These are phyloP conservation scores for Larimichthys crocea DNA, from an alignment of 2,113 vertebrate species.

Conservation along the genomic window DNA sequence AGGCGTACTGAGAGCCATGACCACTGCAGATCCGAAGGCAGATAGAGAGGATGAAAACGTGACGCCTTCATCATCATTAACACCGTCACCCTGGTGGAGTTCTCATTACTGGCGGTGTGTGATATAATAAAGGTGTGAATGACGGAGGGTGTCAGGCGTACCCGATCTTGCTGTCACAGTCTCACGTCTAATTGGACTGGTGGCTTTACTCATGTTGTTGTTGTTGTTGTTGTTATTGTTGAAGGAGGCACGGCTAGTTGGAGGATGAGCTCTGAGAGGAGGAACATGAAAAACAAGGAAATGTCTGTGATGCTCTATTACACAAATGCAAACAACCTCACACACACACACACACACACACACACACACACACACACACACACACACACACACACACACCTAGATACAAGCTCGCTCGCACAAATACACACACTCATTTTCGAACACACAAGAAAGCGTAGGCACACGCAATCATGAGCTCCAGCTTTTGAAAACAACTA, in stretches of 20 bases:
- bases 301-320: conserved; percentile 20
- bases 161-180: conserved; percentile 49
- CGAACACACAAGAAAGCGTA: neutral
- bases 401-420: neutral
- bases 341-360: neutral
- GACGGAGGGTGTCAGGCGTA: conserved; percentile 38
- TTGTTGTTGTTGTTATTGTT: conserved; percentile 23
- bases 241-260: neutral
- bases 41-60: conserved; percentile 33
- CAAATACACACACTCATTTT: neutral
- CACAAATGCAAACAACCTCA: conserved; percentile 8
- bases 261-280: conserved; percentile 15
- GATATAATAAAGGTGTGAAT: conserved; percentile 62
- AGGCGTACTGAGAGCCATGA: conserved; percentile 2
- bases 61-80: conserved; percentile 35
- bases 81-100: neutral
- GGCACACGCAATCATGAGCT: neutral
- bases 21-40: conserved; percentile 29
- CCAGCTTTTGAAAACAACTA: neutral
- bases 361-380: neutral
- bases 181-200: conserved; percentile 54
- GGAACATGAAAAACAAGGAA: conserved; percentile 35
- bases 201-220: conserved; percentile 40
- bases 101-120: conserved; percentile 49
- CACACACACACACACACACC: neutral